Conservation (phyloP, 2,888 invertebrate species). For the Latrodectus hesperus region DNA sequence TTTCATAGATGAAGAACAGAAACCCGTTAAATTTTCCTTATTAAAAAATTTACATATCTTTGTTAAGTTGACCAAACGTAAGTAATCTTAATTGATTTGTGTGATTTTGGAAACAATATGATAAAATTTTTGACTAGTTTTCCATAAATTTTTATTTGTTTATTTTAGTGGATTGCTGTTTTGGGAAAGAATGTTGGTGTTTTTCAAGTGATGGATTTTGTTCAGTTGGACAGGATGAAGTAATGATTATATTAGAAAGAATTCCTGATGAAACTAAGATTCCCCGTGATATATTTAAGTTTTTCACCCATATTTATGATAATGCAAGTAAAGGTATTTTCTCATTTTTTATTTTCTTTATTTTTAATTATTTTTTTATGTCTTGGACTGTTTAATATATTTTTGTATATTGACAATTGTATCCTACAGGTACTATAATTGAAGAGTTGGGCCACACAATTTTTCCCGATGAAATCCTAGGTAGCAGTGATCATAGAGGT, state of each 20-base stretch:
- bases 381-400: constrained; percentile 1
- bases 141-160: constrained; percentile 15
- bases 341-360: neutral
- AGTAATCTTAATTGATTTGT: constrained; percentile 75
- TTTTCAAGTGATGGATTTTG: constrained; percentile 85
- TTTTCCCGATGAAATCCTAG: constrained; percentile 78
- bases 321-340: constrained; percentile 76
- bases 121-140: neutral
- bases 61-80: constrained; percentile 84
- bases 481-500: constrained; percentile 84
- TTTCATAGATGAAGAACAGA: constrained; percentile 74
- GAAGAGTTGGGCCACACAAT: constrained; percentile 75
- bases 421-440: constrained; percentile 74
- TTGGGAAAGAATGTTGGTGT: constrained; percentile 78
- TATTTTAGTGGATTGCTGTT: constrained; percentile 79
- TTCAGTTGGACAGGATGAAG: constrained; percentile 88
- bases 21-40: constrained; percentile 83
- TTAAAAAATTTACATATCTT: constrained; percentile 84
- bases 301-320: constrained; percentile 83
- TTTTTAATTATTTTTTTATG: neutral
- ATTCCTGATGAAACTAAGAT: constrained; percentile 79
- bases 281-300: constrained; percentile 84
- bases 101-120: neutral
- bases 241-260: constrained; percentile 83
- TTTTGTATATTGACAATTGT: neutral